Evolutionary conservation across 2,888 invertebrate species (phyloP).

Genomic region (Vannuccia rotundouncinata): DNA sequence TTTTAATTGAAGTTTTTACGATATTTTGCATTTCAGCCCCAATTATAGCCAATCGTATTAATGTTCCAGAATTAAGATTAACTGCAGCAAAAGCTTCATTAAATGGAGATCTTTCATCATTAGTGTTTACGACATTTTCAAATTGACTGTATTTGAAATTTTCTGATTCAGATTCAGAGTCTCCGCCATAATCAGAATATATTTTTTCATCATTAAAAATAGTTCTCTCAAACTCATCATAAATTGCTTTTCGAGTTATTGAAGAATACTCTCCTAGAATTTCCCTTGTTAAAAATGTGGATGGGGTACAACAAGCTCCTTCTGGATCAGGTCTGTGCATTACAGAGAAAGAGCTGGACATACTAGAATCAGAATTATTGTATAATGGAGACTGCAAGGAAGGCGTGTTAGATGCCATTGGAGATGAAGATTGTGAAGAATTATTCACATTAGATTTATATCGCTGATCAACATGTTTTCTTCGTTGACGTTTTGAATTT

Average conservation of each 20-base stretch:
- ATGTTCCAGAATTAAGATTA: conserved; percentile 22
- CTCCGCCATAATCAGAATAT: conserved; percentile 12
- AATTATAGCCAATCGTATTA: conserved; percentile 23
- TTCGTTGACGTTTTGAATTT: neutral
- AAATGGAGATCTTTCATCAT: neutral
- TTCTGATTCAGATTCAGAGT: neutral
- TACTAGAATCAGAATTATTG: neutral
- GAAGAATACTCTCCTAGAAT: neutral
- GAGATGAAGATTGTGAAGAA: neutral
- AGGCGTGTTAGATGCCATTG: neutral
- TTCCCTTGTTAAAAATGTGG: neutral
- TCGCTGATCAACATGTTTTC: neutral
- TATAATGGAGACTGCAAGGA: neutral
- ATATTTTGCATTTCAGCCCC: conserved; percentile 30
- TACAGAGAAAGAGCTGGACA: neutral
- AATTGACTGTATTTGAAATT: neutral
- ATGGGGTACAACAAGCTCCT: conserved; percentile 19
- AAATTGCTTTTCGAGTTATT: neutral
- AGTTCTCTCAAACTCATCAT: neutral
- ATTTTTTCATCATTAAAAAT: conserved; percentile 7
- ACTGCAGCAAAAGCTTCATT: conserved; percentile 14
- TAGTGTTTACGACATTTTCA: neutral
- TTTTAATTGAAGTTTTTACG: neutral
- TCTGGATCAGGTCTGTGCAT: conserved; percentile 11
- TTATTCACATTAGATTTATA: neutral